A percentile compares a stretch with the other conserved stretches of the same genome.
phyloP scores from a whole-genome alignment of 2,888 invertebrate genomes.

The Hanleya hanleyi region DNA sequence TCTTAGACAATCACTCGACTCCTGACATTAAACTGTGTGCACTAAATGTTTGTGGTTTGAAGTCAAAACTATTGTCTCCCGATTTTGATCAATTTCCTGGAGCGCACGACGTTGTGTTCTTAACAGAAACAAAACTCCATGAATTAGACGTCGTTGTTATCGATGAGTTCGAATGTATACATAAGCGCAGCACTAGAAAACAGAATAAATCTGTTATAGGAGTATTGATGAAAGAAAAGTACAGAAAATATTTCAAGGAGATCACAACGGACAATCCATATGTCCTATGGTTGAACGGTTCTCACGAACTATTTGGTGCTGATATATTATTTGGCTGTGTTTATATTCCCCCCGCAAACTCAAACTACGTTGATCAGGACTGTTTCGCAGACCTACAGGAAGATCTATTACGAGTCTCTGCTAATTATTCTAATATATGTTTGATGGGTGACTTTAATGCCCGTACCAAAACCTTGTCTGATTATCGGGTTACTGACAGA shows the following conservation, averaged over 20 bases:
- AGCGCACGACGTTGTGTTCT: no score
- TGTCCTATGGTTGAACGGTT: background rate
- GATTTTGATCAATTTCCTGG: no score
- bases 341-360: background rate
- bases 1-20: no score
- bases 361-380: background rate
- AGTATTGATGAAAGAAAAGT: no score
- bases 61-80: no score
- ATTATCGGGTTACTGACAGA: background rate
- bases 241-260: background rate
- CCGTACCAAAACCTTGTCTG: background rate
- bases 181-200: no score
- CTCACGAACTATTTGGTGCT: background rate
- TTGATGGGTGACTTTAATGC: slow-evolving; percentile 8
- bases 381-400: background rate
- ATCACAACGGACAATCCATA: background rate
- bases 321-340: background rate
- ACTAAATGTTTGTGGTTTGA: no score
- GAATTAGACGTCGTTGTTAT: no score
- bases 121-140: no score
- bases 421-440: background rate
- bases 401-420: background rate
- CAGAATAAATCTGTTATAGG: no score
- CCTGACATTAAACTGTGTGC: no score
- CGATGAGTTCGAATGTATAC: no score